Percentiles rank a stretch among this genome's conserved stretches.
Evolutionary conservation across 1,140 invertebrate genomes (phyloP).

Genomic region (Apis laboriosa): DNA sequence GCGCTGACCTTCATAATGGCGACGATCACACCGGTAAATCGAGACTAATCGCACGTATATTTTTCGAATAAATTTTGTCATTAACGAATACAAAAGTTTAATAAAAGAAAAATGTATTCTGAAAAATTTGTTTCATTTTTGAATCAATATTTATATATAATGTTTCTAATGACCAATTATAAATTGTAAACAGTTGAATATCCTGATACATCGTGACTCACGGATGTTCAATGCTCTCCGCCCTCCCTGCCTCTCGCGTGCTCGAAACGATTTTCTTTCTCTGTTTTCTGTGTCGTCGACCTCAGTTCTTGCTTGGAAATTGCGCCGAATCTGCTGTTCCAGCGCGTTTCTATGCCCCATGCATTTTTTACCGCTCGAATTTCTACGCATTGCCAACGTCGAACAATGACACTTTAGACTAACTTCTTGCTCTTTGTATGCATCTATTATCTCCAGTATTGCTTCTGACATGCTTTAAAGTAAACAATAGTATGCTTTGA

Average conservation of each 20-base stretch:
- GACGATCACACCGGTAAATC: slow-evolving; percentile 39
- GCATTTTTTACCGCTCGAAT: slow-evolving; percentile 43
- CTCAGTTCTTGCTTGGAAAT: slow-evolving; percentile 67
- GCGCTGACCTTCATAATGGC: slow-evolving; percentile 63
- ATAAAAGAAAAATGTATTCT: no score
- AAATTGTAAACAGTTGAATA: slow-evolving; percentile 49
- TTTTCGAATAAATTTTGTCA: background rate
- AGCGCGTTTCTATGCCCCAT: slow-evolving; percentile 38
- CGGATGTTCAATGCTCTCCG: slow-evolving; percentile 59
- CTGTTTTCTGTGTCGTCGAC: slow-evolving; percentile 72
- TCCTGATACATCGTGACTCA: slow-evolving; percentile 73
- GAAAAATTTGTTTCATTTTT: background rate
- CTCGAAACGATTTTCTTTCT: slow-evolving; percentile 54
- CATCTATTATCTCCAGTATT: slow-evolving; percentile 7
- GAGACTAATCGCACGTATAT: slow-evolving; percentile 25
- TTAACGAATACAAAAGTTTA: background rate
- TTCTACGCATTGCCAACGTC: slow-evolving; percentile 33
- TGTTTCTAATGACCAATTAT: background rate
- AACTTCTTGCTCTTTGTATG: slow-evolving; percentile 7
- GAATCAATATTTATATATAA: background rate
- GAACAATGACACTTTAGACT: slow-evolving; percentile 28
- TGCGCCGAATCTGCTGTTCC: slow-evolving; percentile 69
- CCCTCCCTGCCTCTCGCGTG: slow-evolving; percentile 10
- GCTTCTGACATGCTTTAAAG: background rate
- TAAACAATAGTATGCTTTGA: slow-evolving; percentile 15